phyloP scores from a whole-genome alignment of 2,113 vertebrate genomes.

The Nettapus auritus region DNA sequence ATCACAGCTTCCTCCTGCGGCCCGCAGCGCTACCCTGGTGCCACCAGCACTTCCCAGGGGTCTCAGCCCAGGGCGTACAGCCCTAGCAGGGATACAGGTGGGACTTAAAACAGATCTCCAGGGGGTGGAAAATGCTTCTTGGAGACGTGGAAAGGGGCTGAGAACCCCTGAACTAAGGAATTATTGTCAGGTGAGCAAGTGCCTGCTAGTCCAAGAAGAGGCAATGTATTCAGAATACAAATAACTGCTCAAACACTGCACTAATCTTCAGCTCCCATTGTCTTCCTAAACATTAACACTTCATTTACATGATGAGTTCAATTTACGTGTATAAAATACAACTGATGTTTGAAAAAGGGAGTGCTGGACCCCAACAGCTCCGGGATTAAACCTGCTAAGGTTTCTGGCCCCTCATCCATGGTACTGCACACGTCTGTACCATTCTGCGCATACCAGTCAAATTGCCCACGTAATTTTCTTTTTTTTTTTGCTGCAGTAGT shows the following conservation, averaged over 20 bases:
- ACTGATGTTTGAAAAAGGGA: background rate
- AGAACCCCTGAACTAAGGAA: background rate
- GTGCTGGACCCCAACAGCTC: background rate
- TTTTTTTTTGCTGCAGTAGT: background rate
- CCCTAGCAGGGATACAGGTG: background rate
- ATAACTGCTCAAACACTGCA: background rate
- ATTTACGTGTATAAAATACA: background rate
- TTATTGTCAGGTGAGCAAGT: background rate
- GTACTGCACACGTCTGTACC: background rate
- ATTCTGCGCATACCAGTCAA: background rate
- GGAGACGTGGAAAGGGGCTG: background rate
- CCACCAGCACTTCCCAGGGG: fast-evolving
- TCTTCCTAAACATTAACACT: background rate
- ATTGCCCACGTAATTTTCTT: background rate
- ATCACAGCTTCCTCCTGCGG: background rate
- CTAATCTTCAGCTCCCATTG: background rate
- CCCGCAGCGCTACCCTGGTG: fast-evolving
- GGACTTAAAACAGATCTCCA: background rate
- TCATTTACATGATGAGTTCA: background rate
- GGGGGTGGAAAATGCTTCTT: background rate
- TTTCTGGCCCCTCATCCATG: background rate
- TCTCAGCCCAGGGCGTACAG: background rate
- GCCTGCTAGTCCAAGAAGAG: background rate
- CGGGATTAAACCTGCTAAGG: background rate
- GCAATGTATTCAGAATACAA: fast-evolving